Evolutionary conservation across 1,140 invertebrate species (phyloP).

Genomic region (Drosophila azteca): DNA sequence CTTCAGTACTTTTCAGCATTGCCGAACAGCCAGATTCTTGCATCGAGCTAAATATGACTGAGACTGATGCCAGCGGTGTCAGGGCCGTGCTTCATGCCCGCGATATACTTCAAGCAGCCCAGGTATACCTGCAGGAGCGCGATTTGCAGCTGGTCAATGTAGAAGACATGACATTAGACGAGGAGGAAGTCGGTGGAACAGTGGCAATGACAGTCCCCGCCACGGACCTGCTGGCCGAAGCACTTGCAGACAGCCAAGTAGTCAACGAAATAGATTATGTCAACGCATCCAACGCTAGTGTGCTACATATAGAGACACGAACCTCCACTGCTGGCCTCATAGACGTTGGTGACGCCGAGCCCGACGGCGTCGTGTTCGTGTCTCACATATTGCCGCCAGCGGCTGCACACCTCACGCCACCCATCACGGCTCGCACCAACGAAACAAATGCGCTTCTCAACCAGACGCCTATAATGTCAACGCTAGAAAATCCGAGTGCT

Average conservation of each 20-base stretch:
- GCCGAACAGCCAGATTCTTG: slow-evolving; percentile 60
- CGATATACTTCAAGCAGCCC: slow-evolving; percentile 64
- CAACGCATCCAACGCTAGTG: slow-evolving; percentile 42
- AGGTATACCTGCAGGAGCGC: slow-evolving; percentile 65
- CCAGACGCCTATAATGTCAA: slow-evolving; percentile 91
- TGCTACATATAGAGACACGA: slow-evolving; percentile 67
- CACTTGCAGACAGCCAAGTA: slow-evolving; percentile 84
- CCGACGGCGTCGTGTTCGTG: slow-evolving; percentile 24
- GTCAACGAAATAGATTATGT: slow-evolving; percentile 32
- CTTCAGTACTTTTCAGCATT: slow-evolving; percentile 62
- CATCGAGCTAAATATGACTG: slow-evolving; percentile 40
- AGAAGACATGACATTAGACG: slow-evolving; percentile 48
- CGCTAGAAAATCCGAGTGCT: slow-evolving; percentile 87
- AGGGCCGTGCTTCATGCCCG: slow-evolving; percentile 45
- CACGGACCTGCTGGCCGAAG: slow-evolving; percentile 89
- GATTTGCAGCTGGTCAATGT: slow-evolving; percentile 65
- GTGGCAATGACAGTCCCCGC: slow-evolving; percentile 1
- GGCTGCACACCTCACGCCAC: slow-evolving; percentile 59
- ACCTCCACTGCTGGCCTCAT: not conserved
- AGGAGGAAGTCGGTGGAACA: not conserved
- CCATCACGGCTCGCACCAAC: slow-evolving; percentile 67
- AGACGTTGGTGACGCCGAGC: not conserved
- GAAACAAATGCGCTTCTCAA: slow-evolving; percentile 90
- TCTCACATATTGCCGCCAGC: slow-evolving; percentile 35
- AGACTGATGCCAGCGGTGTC: slow-evolving; percentile 30